Conservation (phyloP, 2,797 vertebrate genomes). For the Xenopus petersii region DNA sequence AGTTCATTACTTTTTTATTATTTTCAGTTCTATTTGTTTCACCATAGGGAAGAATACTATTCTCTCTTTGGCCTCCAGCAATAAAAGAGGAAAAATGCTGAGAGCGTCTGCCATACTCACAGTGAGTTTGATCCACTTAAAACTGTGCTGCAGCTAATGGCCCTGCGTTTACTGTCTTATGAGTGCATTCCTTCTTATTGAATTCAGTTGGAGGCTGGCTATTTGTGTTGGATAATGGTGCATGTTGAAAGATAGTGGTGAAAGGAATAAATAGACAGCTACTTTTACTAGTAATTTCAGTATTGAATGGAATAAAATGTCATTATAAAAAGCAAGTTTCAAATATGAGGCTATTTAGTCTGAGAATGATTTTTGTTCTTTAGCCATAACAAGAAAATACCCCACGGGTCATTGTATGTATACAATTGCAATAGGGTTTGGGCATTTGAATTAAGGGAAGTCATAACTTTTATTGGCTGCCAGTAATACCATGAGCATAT, state of each 20-base stretch:
- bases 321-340: background rate
- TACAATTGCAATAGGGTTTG: too few relatives aligned
- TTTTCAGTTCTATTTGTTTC: background rate
- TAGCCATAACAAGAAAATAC: too few relatives aligned
- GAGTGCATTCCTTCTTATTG: conserved; percentile 18
- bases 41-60: conserved; percentile 8
- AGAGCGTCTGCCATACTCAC: conserved; percentile 6
- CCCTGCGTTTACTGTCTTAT: conserved; percentile 21
- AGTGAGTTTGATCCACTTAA: conserved; percentile 22
- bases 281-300: conserved; percentile 8
- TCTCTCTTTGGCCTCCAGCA: background rate
- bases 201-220: conserved; percentile 27
- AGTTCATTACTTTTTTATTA: background rate
- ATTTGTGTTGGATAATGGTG: conserved; percentile 20
- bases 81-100: conserved; percentile 12
- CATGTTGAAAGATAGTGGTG: conserved; percentile 5
- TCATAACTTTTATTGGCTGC: too few relatives aligned
- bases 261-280: conserved; percentile 13
- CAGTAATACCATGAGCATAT: too few relatives aligned
- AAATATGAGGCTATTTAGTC: background rate
- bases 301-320: background rate
- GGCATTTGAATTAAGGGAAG: too few relatives aligned
- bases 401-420: too few relatives aligned
- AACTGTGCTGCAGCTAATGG: conserved; percentile 20
- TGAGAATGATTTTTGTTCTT: background rate